Conservation (phyloP, 1,140 invertebrate genomes). For the Metaphire vulgaris region DNA sequence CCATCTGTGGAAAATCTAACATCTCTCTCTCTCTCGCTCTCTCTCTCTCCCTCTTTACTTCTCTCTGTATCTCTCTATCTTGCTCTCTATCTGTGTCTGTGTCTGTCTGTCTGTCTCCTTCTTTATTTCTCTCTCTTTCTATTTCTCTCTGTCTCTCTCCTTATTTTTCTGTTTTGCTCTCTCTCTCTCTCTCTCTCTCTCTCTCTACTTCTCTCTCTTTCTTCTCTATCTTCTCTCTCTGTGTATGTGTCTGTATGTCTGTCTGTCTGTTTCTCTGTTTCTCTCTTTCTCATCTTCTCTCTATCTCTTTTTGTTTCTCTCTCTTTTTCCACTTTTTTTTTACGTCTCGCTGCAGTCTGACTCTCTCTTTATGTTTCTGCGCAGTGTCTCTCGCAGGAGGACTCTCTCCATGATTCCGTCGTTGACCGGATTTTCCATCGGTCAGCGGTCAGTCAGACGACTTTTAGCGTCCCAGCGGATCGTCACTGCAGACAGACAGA, state of each 20-base stretch:
- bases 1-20: too few species aligned
- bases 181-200: not conserved
- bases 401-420: too few species aligned
- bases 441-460: too few species aligned
- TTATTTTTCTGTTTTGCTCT: not conserved
- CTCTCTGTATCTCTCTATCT: not conserved
- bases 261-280: not conserved
- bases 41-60: not conserved
- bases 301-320: not conserved
- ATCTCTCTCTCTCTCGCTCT: not conserved
- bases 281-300: not conserved
- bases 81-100: not conserved
- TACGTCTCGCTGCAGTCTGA: too few species aligned
- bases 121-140: not conserved
- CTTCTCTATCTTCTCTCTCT: too few species aligned
- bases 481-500: too few species aligned
- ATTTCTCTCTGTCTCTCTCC: not conserved
- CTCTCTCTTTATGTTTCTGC: not conserved
- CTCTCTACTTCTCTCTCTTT: not conserved
- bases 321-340: not conserved
- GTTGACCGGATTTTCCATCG: too few species aligned
- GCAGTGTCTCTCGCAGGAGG: too few species aligned
- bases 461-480: too few species aligned
- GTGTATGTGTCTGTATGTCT: not conserved
- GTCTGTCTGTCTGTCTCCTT: not conserved